A percentile compares a stretch with the other conserved stretches of the same genome.
Evolutionary conservation across 2,888 invertebrate genomes (phyloP).

Genomic region (Ommatoiulus sabulosus): DNA sequence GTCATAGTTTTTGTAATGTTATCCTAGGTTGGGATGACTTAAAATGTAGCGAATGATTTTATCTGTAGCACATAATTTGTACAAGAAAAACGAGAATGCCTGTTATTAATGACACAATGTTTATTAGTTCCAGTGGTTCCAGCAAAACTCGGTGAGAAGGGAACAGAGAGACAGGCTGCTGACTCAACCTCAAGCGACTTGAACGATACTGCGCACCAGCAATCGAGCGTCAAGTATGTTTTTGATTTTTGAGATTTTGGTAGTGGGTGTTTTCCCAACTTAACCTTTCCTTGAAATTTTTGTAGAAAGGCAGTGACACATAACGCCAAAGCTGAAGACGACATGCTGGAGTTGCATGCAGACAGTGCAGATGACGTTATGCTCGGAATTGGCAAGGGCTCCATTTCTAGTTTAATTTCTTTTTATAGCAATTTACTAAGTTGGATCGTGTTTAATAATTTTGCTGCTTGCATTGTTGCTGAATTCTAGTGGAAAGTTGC

Average conservation of each 20-base stretch:
- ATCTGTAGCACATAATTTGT: background rate
- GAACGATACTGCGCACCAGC: background rate
- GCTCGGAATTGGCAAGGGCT: background rate
- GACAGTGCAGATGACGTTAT: conserved; percentile 35
- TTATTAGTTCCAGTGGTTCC: background rate
- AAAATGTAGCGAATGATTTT: background rate
- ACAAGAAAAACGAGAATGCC: background rate
- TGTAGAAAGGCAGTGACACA: background rate
- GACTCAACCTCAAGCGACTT: background rate
- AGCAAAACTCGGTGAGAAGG: background rate
- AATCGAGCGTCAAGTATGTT: background rate
- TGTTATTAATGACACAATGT: background rate
- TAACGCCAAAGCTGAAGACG: background rate
- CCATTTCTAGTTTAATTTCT: background rate
- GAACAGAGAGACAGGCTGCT: background rate
- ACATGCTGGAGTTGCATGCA: conserved; percentile 50
- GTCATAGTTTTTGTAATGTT: too few species aligned
- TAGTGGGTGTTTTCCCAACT: background rate
- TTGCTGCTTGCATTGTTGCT: background rate
- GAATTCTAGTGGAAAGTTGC: background rate
- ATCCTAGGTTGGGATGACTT: too few species aligned
- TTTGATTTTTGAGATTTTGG: background rate
- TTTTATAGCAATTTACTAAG: background rate
- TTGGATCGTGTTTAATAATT: background rate
- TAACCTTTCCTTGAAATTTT: background rate